A percentile compares a stretch with the other conserved stretches of the same genome.
Evolutionary conservation across 2,888 invertebrate species (phyloP).

Genomic region (Drosophila ustulata): DNA sequence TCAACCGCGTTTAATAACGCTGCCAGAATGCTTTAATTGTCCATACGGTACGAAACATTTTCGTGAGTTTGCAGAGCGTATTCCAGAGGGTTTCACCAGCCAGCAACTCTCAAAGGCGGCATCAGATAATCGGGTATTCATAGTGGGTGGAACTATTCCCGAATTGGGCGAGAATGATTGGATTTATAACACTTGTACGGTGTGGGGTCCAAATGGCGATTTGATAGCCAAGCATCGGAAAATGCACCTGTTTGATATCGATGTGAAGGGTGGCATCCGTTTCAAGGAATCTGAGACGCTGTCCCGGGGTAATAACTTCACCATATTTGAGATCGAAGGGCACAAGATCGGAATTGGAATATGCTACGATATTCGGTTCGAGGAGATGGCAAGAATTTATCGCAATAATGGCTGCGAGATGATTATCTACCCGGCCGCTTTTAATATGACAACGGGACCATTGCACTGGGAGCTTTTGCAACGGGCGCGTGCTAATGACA

Average conservation of each 20-base stretch:
- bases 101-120: constrained; percentile 90
- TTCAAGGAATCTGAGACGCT: constrained; percentile 96
- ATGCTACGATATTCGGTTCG: constrained; percentile 97
- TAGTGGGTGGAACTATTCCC: constrained; percentile 96
- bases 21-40: constrained; percentile 97
- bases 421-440: constrained; percentile 96
- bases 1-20: constrained; percentile 88
- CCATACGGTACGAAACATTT: constrained; percentile 96
- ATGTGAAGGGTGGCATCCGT: constrained; percentile 95
- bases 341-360: constrained; percentile 95
- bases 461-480: constrained; percentile 96
- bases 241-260: constrained; percentile 98
- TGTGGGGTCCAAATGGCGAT: constrained; percentile 92
- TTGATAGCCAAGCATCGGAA: constrained; percentile 94
- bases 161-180: constrained; percentile 88
- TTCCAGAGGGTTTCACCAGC: constrained; percentile 92
- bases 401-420: constrained; percentile 91
- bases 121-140: constrained; percentile 90
- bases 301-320: constrained; percentile 90
- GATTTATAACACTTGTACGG: constrained; percentile 94
- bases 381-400: constrained; percentile 93
- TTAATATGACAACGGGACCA: constrained; percentile 98
- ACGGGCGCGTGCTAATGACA: constrained; percentile 93
- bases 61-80: constrained; percentile 92
- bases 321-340: constrained; percentile 89